These are phyloP conservation scores for Proteles cristata DNA, from an alignment of 2,113 vertebrate genomes.

Conservation along the genomic window DNA sequence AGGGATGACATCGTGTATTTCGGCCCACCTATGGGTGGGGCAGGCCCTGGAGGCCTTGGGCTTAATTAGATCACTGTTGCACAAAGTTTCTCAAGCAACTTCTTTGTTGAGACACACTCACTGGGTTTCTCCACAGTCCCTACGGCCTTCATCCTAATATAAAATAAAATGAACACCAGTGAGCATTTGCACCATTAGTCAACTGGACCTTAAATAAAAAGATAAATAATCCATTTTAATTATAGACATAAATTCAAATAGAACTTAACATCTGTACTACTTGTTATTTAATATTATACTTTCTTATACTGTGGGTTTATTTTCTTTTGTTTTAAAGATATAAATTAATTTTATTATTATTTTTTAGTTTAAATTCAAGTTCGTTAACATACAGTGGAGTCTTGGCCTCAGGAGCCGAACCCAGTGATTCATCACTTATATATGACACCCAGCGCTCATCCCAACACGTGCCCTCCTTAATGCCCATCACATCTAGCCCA, in stretches of 20 bases:
- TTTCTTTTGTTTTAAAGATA: background rate
- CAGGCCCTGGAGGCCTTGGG: background rate
- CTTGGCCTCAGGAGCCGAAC: no score
- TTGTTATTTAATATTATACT: background rate
- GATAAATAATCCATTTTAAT: background rate
- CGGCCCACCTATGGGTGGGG: background rate
- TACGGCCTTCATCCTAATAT: background rate
- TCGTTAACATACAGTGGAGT: no score
- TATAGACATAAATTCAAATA: background rate
- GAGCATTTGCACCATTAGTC: background rate
- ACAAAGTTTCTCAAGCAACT: background rate
- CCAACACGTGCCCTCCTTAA: no score
- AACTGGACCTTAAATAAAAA: background rate
- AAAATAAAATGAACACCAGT: background rate
- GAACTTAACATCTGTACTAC: background rate
- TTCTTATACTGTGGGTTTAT: background rate
- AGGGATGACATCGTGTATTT: background rate
- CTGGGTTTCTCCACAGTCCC: background rate
- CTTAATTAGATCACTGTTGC: background rate
- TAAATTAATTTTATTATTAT: no score
- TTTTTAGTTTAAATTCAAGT: no score
- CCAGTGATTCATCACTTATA: no score
- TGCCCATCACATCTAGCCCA: no score
- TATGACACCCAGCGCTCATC: no score
- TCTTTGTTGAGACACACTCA: background rate